Evolutionary conservation across 2,888 invertebrate genomes (phyloP).

Genomic region (Brachylomia viminalis): DNA sequence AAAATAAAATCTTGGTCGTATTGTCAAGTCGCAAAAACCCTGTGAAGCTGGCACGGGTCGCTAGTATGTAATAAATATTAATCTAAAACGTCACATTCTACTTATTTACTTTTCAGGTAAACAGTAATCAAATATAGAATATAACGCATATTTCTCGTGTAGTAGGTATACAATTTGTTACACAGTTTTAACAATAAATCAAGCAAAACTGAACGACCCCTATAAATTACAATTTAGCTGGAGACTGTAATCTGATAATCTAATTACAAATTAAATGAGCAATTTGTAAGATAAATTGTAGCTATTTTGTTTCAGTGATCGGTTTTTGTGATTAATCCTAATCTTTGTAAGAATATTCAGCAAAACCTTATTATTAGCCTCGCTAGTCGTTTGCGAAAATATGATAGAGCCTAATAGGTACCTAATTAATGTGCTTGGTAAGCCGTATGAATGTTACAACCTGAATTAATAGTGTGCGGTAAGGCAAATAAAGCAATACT

Average conservation of each 20-base stretch:
- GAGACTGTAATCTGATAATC: slow-evolving; percentile 57
- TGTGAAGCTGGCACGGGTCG: too few relatives aligned
- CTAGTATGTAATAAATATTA: neutral
- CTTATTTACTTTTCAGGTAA: neutral
- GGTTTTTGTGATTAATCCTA: slow-evolving; percentile 39
- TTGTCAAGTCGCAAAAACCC: too few relatives aligned
- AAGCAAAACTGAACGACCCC: slow-evolving; percentile 16
- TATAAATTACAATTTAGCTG: slow-evolving; percentile 52
- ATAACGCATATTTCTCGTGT: neutral
- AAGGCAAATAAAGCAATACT: neutral
- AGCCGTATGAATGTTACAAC: too few relatives aligned
- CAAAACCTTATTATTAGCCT: neutral
- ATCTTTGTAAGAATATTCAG: neutral
- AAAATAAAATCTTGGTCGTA: too few relatives aligned
- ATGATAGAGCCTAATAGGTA: too few relatives aligned
- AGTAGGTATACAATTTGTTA: slow-evolving; percentile 24
- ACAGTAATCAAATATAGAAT: neutral
- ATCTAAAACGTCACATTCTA: neutral
- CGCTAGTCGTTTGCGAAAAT: neutral
- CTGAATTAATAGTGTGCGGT: too few relatives aligned
- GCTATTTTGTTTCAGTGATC: slow-evolving; percentile 37
- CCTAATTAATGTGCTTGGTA: too few relatives aligned
- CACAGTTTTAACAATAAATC: slow-evolving; percentile 46
- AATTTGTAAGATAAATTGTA: slow-evolving; percentile 50
- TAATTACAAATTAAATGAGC: slow-evolving; percentile 55